Evolutionary conservation across 2,888 invertebrate species (phyloP).

Genomic region (Ectropis crepuscularia): DNA sequence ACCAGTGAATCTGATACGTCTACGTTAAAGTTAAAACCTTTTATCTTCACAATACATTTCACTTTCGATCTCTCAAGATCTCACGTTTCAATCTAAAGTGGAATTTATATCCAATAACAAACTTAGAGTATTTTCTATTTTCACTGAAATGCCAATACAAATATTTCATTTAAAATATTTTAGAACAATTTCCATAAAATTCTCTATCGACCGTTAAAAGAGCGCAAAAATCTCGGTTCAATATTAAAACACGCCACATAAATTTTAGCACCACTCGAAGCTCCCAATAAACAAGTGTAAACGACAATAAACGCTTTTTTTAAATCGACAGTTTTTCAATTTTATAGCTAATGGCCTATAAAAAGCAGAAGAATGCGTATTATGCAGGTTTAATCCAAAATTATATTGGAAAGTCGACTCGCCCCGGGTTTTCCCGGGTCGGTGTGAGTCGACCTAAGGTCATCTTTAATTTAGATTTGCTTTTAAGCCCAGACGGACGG

Average conservation of each 20-base stretch:
- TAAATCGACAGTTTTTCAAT: conserved; percentile 16
- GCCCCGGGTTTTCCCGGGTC: no score
- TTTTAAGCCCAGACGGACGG: no score
- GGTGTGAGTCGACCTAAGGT: no score
- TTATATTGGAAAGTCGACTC: not conserved
- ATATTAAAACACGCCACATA: conserved; percentile 11
- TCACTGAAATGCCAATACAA: not conserved
- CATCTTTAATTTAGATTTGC: no score
- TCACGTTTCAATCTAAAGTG: conserved; percentile 1
- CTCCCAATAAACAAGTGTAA: conserved; percentile 20
- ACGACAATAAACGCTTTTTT: conserved; percentile 11
- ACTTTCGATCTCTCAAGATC: not conserved
- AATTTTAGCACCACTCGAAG: conserved; percentile 12
- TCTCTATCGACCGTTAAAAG: not conserved
- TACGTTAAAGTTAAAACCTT: not conserved
- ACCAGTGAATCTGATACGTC: no score
- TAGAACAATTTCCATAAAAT: not conserved
- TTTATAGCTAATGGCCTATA: conserved; percentile 22
- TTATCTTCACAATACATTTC: not conserved
- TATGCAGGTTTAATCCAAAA: conserved; percentile 3
- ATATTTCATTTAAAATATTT: not conserved
- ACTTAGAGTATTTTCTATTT: not conserved
- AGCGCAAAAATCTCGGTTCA: not conserved
- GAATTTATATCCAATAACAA: not conserved
- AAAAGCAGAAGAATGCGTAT: conserved; percentile 9